A percentile compares a stretch with the other conserved stretches of the same genome.
Evolutionary conservation across 2,797 vertebrate species (phyloP).

Genomic region (Eulemur albifrons): DNA sequence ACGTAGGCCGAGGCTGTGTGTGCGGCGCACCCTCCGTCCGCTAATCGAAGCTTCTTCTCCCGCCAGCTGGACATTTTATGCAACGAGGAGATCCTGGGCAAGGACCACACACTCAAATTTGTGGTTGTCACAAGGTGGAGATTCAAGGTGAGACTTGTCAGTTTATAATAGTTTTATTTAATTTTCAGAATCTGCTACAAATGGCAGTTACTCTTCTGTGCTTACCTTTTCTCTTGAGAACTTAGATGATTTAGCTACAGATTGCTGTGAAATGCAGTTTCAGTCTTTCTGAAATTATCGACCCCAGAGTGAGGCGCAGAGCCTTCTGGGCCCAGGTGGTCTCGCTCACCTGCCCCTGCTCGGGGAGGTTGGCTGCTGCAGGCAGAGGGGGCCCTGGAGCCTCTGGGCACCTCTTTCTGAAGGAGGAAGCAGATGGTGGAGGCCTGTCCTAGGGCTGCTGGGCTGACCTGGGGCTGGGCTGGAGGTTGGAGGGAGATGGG

Average conservation of each 20-base stretch:
- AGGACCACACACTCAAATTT: conserved; percentile 99
- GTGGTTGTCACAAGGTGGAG: conserved; percentile 99
- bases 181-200: not conserved
- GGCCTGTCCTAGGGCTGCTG: too few relatives aligned
- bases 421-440: not conserved
- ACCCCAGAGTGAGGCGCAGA: too few relatives aligned
- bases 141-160: conserved; percentile 93
- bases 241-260: not conserved
- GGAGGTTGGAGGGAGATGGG: not conserved
- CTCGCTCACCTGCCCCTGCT: not conserved
- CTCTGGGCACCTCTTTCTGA: not conserved
- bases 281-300: not conserved
- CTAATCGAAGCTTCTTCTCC: conserved; percentile 65
- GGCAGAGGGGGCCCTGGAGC: not conserved
- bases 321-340: too few relatives aligned
- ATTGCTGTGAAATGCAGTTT: not conserved
- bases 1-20: rapidly evolving
- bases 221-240: not conserved
- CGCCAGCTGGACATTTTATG: conserved; percentile 99
- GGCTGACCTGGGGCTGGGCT: not conserved
- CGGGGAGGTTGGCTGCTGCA: not conserved
- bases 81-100: conserved; percentile 99
- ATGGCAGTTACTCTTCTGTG: not conserved
- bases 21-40: rapidly evolving
- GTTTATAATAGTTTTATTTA: not conserved